Conservation (phyloP, 1,140 invertebrate genomes). For the Zaprionus davidi region DNA sequence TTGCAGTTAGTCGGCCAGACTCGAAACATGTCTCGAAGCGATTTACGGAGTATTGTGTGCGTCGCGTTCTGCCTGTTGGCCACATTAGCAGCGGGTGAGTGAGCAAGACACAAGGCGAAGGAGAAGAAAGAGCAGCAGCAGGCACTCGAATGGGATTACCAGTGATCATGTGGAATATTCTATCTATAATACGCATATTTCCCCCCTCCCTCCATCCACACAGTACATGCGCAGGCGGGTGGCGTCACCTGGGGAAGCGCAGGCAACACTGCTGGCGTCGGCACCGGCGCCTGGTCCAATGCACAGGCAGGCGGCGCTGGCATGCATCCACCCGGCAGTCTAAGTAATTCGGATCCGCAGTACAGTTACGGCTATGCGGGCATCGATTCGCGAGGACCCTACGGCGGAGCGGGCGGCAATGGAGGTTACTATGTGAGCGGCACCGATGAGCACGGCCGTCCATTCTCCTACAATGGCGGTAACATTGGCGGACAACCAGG, state of each 20-base stretch:
- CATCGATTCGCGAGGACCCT: constrained; percentile 63
- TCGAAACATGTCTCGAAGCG: constrained; percentile 62
- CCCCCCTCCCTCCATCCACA: not conserved
- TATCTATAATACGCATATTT: constrained; percentile 1
- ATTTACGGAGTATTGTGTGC: constrained; percentile 30
- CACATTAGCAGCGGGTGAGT: constrained; percentile 58
- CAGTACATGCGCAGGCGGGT: constrained; percentile 29
- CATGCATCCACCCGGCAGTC: constrained; percentile 63
- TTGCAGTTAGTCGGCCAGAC: constrained; percentile 52
- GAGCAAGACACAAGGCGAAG: not conserved
- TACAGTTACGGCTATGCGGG: constrained; percentile 71
- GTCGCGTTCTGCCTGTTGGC: constrained; percentile 32
- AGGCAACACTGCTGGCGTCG: constrained; percentile 24
- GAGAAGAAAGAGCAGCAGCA: no score
- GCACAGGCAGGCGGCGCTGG: constrained; percentile 50
- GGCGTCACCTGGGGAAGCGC: constrained; percentile 29
- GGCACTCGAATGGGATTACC: constrained; percentile 29
- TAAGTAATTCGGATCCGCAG: constrained; percentile 55
- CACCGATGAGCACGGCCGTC: constrained; percentile 67
- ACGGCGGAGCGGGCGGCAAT: constrained; percentile 72
- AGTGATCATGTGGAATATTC: constrained; percentile 18
- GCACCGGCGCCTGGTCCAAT: constrained; percentile 41
- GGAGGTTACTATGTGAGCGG: constrained; percentile 73
- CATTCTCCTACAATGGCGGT: constrained; percentile 63
- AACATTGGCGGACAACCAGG: constrained; percentile 39